A percentile compares a stretch with the other conserved stretches of the same genome.
Evolutionary conservation across 1,140 invertebrate species (phyloP).

Genomic region (Pseudomyrmex gracilis): DNA sequence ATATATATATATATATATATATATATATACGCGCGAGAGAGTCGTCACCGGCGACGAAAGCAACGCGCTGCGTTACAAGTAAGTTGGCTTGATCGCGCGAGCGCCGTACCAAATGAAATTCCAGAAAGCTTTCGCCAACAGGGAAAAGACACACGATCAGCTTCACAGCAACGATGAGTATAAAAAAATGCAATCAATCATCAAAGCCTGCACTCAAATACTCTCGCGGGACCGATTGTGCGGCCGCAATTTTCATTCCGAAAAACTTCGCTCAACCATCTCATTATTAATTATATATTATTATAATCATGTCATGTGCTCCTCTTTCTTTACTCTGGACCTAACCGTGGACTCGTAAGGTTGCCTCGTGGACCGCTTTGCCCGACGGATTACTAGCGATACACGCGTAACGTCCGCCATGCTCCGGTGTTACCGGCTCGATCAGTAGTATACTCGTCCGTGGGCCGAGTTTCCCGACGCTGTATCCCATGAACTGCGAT

Average conservation of each 20-base stretch:
- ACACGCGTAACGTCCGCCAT: conserved; percentile 89
- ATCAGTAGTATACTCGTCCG: conserved; percentile 86
- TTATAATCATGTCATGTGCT: conserved; percentile 61
- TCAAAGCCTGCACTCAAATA: conserved; percentile 69
- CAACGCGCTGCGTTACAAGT: conserved; percentile 63
- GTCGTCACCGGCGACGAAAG: conserved; percentile 73
- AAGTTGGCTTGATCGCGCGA: conserved; percentile 21
- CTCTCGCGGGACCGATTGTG: conserved; percentile 47
- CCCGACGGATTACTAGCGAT: conserved; percentile 89
- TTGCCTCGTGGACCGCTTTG: conserved; percentile 86
- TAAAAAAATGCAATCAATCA: conserved; percentile 72
- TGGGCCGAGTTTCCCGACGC: conserved; percentile 84
- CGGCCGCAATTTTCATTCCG: conserved; percentile 67
- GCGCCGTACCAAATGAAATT: conserved; percentile 65
- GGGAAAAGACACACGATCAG: conserved; percentile 68
- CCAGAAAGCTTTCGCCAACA: conserved; percentile 71
- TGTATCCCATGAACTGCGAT: conserved; percentile 83
- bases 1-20: conserved; percentile 16
- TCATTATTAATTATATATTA: conserved; percentile 49
- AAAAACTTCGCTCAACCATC: conserved; percentile 61
- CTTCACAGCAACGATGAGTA: conserved; percentile 70
- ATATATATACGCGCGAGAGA: conserved; percentile 56
- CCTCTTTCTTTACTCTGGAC: conserved; percentile 65
- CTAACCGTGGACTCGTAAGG: conserved; percentile 87
- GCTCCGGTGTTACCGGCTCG: conserved; percentile 85